A percentile compares a stretch with the other conserved stretches of the same genome.
phyloP scores from a whole-genome alignment of 2,888 invertebrate species.

The Heliothis peltigera region DNA sequence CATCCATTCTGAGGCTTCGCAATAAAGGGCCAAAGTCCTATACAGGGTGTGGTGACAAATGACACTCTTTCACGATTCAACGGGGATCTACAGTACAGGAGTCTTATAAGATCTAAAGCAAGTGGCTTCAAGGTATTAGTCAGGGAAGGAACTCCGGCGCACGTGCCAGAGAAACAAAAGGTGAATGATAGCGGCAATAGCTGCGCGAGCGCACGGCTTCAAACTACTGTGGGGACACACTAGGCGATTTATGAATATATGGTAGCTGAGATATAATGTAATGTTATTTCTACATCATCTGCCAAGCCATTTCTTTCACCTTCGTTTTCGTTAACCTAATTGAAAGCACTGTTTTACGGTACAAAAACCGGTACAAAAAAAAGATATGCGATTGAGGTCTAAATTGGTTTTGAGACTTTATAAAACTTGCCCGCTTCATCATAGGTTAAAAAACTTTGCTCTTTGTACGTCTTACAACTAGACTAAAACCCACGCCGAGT shows the following conservation, averaged over 20 bases:
- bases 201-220: constrained; percentile 44
- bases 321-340: too few species aligned
- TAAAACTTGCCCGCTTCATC: too few species aligned
- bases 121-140: constrained; percentile 45
- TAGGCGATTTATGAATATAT: constrained; percentile 14
- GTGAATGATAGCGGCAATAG: constrained; percentile 54
- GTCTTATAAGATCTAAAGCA: constrained; percentile 37
- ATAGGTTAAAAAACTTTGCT: too few species aligned
- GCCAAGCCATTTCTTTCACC: too few species aligned
- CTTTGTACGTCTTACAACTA: too few species aligned
- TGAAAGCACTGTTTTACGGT: too few species aligned
- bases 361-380: too few species aligned
- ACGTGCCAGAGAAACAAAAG: constrained; percentile 63
- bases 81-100: constrained; percentile 34
- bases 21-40: constrained; percentile 10
- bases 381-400: too few species aligned
- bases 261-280: neutral
- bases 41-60: constrained; percentile 36
- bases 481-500: too few species aligned
- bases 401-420: too few species aligned
- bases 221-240: constrained; percentile 26
- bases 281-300: too few species aligned
- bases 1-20: neutral
- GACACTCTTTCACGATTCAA: constrained; percentile 25
- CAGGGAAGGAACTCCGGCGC: constrained; percentile 44